Percentiles rank a stretch among this genome's conserved stretches.
Evolutionary conservation across 2,888 invertebrate species (phyloP).

Genomic region (Troglohyphantes excavatus): DNA sequence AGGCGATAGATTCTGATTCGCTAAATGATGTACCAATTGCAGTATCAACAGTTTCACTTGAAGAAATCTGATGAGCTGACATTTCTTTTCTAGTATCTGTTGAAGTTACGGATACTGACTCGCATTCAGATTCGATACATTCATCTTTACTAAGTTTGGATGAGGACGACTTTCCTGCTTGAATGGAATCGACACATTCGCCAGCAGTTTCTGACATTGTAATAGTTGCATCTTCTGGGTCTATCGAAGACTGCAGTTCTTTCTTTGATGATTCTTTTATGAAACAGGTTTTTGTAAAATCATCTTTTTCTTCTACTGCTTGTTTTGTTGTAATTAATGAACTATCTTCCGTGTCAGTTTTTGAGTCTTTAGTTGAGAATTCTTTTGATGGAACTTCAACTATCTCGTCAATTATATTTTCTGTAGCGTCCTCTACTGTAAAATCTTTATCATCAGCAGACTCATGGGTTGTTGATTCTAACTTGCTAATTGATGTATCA

Average conservation of each 20-base stretch:
- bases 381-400: too few relatives aligned
- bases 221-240: neutral
- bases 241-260: neutral
- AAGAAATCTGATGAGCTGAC: too few relatives aligned
- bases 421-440: neutral
- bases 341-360: neutral
- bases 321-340: neutral
- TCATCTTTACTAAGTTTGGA: neutral
- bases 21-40: neutral
- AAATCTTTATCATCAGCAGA: too few relatives aligned
- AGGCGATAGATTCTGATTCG: too few relatives aligned
- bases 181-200: neutral
- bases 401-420: neutral
- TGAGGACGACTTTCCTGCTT: constrained; percentile 9
- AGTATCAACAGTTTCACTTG: neutral
- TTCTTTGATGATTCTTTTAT: neutral
- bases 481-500: neutral
- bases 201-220: neutral
- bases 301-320: neutral
- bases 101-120: neutral
- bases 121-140: constrained; percentile 14
- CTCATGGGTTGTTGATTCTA: too few relatives aligned
- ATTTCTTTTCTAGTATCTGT: neutral
- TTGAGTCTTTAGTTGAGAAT: neutral
- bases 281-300: neutral